phyloP scores from a whole-genome alignment of 1,140 invertebrate species.

The Sminthurinus signatus region DNA sequence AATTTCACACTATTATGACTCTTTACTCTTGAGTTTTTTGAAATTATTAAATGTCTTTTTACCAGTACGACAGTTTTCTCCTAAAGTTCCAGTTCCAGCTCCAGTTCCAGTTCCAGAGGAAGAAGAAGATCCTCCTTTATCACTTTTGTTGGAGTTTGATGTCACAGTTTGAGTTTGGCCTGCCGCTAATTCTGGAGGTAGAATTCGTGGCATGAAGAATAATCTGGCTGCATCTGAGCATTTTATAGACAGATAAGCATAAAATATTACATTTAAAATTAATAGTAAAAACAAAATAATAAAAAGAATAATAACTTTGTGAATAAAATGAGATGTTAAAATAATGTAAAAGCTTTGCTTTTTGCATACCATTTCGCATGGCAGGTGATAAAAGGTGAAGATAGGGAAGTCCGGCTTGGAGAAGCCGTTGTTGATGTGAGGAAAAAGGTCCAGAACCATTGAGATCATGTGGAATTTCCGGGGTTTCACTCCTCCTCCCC shows the following conservation, averaged over 20 bases:
- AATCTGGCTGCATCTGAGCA: conserved; percentile 32
- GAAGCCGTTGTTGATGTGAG: conserved; percentile 24
- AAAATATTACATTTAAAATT: background rate
- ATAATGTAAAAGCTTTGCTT: background rate
- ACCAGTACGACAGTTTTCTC: no score
- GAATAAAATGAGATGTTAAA: background rate
- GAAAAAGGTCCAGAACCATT: conserved; percentile 29
- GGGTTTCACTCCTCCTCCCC: conserved; percentile 28
- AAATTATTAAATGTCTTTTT: no score
- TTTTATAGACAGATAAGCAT: background rate
- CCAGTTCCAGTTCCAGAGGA: no score
- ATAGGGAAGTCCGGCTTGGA: conserved; percentile 31
- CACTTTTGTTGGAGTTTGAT: no score
- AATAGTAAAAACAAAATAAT: background rate
- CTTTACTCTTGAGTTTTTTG: no score
- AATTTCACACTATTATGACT: no score
- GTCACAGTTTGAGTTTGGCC: background rate
- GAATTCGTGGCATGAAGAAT: conserved; percentile 48
- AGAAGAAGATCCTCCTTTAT: no score
- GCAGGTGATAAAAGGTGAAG: conserved; percentile 32
- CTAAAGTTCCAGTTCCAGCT: no score
- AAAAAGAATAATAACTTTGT: background rate
- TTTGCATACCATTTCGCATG: conserved; percentile 32
- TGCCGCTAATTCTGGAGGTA: conserved; percentile 45
- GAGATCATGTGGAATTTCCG: conserved; percentile 20